Evolutionary conservation across 2,888 invertebrate species (phyloP).

Genomic region (Sinotaia quadrata): DNA sequence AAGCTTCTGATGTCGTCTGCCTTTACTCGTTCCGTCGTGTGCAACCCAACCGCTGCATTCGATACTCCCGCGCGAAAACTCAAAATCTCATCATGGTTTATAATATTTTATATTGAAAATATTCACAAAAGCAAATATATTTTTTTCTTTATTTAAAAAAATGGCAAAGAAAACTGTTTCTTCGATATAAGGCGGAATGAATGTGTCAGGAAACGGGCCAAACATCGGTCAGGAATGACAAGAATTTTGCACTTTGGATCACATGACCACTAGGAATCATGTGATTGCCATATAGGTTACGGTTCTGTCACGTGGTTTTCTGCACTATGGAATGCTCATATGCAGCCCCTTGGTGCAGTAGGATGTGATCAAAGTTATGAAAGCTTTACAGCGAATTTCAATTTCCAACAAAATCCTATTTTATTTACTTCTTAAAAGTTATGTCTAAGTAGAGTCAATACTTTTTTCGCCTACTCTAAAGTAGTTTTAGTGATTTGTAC

Average conservation of each 20-base stretch:
- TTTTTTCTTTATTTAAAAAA: no score
- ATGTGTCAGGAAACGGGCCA: conserved; percentile 16
- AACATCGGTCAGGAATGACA: conserved; percentile 40
- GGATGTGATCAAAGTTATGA: no score
- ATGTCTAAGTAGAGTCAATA: no score
- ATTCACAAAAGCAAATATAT: no score
- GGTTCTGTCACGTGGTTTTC: conserved; percentile 4
- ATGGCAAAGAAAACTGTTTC: no score
- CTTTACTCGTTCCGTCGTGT: conserved; percentile 4
- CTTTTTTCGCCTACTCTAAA: no score
- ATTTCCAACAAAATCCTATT: no score
- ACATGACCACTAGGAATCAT: conserved; percentile 37
- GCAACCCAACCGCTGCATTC: conserved; percentile 8
- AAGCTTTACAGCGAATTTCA: no score
- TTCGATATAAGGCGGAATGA: neutral
- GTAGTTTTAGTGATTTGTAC: no score
- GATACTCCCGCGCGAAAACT: conserved; percentile 17
- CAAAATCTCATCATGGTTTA: conserved; percentile 19
- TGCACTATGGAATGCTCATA: conserved; percentile 19
- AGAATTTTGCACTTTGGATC: conserved; percentile 36
- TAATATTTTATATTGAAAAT: no score
- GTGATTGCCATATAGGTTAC: conserved; percentile 26
- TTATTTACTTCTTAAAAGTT: no score
- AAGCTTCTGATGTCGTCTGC: conserved; percentile 26
- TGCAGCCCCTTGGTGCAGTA: no score